These are phyloP conservation scores for Pipistrellus pipistrellus DNA, from an alignment of 2,797 vertebrate genomes.

Conservation along the genomic window DNA sequence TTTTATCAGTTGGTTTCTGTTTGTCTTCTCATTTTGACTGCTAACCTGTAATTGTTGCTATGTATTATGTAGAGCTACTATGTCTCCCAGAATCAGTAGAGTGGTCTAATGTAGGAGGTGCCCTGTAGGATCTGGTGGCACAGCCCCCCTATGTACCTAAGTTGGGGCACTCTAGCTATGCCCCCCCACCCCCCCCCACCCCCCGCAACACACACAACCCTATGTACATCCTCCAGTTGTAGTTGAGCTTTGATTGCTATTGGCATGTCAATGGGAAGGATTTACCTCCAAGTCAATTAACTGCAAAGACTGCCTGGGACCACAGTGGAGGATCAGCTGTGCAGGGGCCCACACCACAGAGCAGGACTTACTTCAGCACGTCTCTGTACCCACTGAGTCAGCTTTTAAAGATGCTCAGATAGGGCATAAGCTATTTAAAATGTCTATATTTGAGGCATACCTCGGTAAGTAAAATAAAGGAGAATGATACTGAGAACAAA, in stretches of 20 bases:
- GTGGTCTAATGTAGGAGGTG: not conserved
- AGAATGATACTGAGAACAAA: not conserved
- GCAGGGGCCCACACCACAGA: not conserved
- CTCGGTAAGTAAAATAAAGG: constrained; percentile 19
- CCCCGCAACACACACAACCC: too few species aligned
- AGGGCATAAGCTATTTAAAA: not conserved
- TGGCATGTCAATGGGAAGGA: not conserved
- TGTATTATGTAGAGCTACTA: not conserved
- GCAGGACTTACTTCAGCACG: not conserved
- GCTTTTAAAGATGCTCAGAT: not conserved
- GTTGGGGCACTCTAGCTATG: not conserved
- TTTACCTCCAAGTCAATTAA: not conserved
- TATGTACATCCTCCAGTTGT: not conserved
- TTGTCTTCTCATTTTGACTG: not conserved
- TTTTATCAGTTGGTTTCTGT: not conserved
- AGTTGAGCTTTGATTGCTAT: not conserved
- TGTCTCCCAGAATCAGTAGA: not conserved
- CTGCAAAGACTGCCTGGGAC: not conserved
- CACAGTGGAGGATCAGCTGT: not conserved
- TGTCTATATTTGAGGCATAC: not conserved
- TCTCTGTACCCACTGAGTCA: not conserved
- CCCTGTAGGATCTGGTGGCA: not conserved
- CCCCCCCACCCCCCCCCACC: too few species aligned
- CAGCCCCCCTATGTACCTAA: not conserved
- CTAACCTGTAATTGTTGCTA: not conserved